Percentiles rank a stretch among this genome's conserved stretches.
phyloP scores from a whole-genome alignment of 2,113 vertebrate genomes.

The Eulacestoma nigropectus region DNA sequence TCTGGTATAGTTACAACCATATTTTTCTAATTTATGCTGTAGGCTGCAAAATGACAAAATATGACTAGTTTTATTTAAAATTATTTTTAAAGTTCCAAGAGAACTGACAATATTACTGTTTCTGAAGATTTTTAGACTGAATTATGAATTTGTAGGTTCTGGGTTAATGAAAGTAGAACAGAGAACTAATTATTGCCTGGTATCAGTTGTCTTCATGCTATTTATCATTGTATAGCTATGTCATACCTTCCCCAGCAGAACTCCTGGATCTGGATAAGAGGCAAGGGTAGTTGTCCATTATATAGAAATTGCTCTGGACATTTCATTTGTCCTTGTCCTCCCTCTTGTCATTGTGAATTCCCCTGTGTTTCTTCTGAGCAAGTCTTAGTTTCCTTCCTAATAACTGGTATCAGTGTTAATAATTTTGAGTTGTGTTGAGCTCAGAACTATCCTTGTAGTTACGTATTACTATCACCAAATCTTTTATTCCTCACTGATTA shows the following conservation, averaged over 20 bases:
- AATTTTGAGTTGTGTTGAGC: neutral
- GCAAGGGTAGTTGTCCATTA: neutral
- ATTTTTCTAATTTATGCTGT: neutral
- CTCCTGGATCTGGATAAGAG: neutral
- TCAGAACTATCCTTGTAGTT: neutral
- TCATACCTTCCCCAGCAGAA: neutral
- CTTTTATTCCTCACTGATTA: neutral
- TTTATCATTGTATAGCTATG: neutral
- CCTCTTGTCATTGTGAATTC: neutral
- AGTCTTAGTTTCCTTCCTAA: neutral
- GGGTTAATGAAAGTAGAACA: neutral
- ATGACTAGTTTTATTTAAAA: neutral
- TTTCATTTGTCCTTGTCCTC: neutral
- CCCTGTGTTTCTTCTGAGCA: neutral
- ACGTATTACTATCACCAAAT: neutral
- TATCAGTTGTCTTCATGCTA: neutral
- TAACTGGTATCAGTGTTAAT: neutral
- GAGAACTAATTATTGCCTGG: neutral
- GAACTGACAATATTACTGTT: neutral
- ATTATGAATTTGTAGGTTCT: neutral
- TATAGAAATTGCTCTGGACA: neutral
- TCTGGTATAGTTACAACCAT: constrained; percentile 72
- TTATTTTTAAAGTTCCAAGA: neutral
- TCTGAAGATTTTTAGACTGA: neutral
- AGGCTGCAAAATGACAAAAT: neutral